A percentile compares a stretch with the other conserved stretches of the same genome.
These are phyloP conservation scores for Luidia sarsii DNA, from an alignment of 53 echinoderm and acorn worm species.

Conservation along the genomic window DNA sequence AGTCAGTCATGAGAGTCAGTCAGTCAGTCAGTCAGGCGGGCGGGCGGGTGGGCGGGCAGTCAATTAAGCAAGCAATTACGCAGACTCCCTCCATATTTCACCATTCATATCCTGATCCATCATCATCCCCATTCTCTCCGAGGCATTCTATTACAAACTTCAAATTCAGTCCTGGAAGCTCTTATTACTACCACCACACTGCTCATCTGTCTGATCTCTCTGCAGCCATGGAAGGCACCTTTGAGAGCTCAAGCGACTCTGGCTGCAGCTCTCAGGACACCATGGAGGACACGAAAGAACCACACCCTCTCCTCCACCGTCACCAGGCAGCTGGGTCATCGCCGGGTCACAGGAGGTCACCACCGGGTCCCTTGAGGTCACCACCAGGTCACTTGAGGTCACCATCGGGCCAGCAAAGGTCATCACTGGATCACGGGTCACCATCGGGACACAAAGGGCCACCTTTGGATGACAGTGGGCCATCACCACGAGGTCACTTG, in stretches of 20 bases:
- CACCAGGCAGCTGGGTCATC: neutral
- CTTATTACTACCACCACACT: no score
- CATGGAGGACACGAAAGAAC: constrained; percentile 50
- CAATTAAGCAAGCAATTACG: no score
- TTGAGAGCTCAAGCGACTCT: constrained; percentile 73
- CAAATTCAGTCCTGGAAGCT: no score
- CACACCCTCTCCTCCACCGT: constrained; percentile 5
- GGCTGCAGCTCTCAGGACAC: constrained; percentile 77
- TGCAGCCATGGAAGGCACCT: constrained; percentile 68
- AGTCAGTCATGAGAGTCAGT: no score
- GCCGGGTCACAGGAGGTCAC: neutral
- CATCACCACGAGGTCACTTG: neutral
- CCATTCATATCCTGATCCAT: no score
- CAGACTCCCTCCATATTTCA: no score
- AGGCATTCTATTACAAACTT: no score
- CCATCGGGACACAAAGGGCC: neutral
- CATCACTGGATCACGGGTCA: neutral
- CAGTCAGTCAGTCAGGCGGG: no score
- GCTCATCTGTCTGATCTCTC: no score
- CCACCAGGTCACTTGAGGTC: constrained; percentile 1
- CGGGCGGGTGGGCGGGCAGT: no score
- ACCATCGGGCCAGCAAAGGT: no score
- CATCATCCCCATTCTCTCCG: no score
- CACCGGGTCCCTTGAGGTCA: neutral
- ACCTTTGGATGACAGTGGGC: neutral